Base-by-base conservation (phyloP, 2,888 invertebrate species). In the Volucella bombylans region DNA sequence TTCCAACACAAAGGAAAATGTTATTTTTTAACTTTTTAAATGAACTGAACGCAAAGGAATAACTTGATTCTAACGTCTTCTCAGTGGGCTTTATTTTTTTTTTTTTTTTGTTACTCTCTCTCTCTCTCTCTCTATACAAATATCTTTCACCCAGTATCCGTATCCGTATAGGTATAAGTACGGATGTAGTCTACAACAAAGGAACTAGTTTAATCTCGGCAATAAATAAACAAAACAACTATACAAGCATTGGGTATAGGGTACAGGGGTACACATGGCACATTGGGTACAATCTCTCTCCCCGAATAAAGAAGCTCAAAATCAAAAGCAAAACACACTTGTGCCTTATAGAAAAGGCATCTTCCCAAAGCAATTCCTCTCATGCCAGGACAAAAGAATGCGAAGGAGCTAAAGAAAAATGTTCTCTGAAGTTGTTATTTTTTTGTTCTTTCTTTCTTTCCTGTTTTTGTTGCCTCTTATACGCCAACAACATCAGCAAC, bases 171-270 rank as follows among this genome's bases (percentile, higher is more conserved):
- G 31, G 31, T 31, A 31, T 31, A 31, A 6, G 31, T 6, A 6
- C 6, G 9, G 23, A 54, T 68, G 41, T 55, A 64, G 65, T 52
- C 65, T 78, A 69, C 77, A 78, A 62, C 77, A 78, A 78, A 78
- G 52, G 64, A 72, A 74, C 61, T 74, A 81, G 67, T 81, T 81
- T 74, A 69, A 81, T 81, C 74, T 43, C 39, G 39, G 68, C 74
- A 68, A 81, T 81, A 81, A 81, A 81, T 74, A 74, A 62, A 64
- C 69, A 78, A 78, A 78, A 57, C 69, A 78, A 71, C 78, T 78
- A 43, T 55, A 31, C 31, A 31, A 31, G 31, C 31, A 31, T 6
- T 31, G 31, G 6, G 31, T 31, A 31, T 31, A 31, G 31, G 31
- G 31, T 31, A 6, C 31, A 31, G 6, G 31, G 31, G 6, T 31